Base-by-base conservation (phyloP, 2,888 invertebrate genomes). In the Gnatocerus cornutus region DNA sequence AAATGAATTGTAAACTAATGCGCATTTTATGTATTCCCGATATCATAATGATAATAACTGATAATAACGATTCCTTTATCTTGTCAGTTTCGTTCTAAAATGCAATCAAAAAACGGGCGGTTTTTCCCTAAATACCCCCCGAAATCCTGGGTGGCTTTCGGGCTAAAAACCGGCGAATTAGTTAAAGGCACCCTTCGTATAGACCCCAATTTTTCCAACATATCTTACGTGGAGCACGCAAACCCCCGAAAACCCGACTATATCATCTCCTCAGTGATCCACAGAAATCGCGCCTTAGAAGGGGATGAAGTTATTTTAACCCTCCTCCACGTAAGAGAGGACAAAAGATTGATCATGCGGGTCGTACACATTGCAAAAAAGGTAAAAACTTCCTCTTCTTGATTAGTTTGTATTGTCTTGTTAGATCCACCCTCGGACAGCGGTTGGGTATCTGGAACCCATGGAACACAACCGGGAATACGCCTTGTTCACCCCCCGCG, bases 211-310 rank as follows among this genome's bases (percentile, higher is more conserved):
- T 55, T 55, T n/a, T 4, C 4, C 16, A 37, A 14, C 9, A 7
- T 55, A 9, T 12, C 55, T n/a, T 55, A 14, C 39, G 39, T 55
- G 3, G 55, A 30, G n/a, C 29, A 29, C 30, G 9, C 14, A 16
- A 13, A 37, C 9, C 14, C 8, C n/a, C 29, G 8, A 12, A 30
- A 10, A 4, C 48, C 48, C 16, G 39, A 55, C 39, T 55, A 16
- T 16, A 14, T 55, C 1, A 55, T 55, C 12, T 1, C 16, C 64
- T 89, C 92, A 4, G 81, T 92, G 5, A 87, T 87, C 66, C 90
- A 93, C 74, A 87, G 96, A 71, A 95, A 95, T 77, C 87, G 94
- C 75, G 94, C 96, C 12, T 86, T 97, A 71, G 94, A 96, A 77
- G 94, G 94, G 0, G 97, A 97, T 84, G 83, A 91, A 74, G 96